A percentile compares a stretch with the other conserved stretches of the same genome.
These are phyloP conservation scores for Ladona fulva DNA, from an alignment of 1,140 invertebrate species.

Conservation along the genomic window DNA sequence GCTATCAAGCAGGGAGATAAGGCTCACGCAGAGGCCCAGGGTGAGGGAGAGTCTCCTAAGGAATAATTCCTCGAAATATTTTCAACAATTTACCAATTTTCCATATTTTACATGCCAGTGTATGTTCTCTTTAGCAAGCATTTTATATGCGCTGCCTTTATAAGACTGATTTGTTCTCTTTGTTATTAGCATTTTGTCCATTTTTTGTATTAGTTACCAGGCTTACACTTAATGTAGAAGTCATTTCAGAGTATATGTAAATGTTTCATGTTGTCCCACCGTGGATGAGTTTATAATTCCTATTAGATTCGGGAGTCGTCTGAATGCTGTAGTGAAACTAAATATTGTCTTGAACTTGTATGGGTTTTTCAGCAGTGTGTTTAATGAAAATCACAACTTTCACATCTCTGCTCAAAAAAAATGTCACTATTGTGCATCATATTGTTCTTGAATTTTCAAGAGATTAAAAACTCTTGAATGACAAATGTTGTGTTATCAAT, in stretches of 20 bases:
- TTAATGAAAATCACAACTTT: background rate
- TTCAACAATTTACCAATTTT: background rate
- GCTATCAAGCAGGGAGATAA: slow-evolving; percentile 28
- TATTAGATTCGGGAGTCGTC: background rate
- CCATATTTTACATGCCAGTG: background rate
- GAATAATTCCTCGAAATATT: background rate
- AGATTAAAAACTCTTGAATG: background rate
- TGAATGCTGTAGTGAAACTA: background rate
- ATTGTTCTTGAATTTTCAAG: background rate
- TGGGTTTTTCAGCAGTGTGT: background rate
- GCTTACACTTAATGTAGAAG: background rate
- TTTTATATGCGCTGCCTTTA: background rate
- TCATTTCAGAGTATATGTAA: background rate
- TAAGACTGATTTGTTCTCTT: background rate
- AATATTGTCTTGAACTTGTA: background rate
- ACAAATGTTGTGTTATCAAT: background rate
- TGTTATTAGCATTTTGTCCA: background rate
- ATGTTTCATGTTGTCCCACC: background rate
- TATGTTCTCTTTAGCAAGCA: background rate
- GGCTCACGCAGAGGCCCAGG: background rate
- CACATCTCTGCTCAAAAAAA: background rate
- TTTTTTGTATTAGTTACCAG: background rate
- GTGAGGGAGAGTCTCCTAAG: background rate
- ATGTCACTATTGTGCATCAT: background rate
- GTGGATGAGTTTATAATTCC: background rate